Conservation (phyloP, 92 coral and sea anemone genomes). For the Palythoa grandiflora region DNA sequence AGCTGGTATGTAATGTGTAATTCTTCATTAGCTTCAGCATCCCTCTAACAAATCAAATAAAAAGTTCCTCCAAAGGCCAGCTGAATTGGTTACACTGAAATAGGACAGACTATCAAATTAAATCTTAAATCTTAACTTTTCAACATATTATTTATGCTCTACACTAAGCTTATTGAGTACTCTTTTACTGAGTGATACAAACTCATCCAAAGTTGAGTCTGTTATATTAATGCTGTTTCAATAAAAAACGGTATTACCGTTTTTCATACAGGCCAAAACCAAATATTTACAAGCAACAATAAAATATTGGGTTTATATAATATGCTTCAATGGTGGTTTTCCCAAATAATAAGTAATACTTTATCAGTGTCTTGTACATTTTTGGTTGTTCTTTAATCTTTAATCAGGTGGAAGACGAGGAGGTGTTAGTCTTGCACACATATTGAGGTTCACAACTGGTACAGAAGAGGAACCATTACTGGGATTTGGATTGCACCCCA, state of each 20-base stretch:
- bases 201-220: not conserved
- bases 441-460: conserved; percentile 64
- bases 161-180: not conserved
- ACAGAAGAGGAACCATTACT: conserved; percentile 83
- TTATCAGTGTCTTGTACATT: conserved; percentile 14
- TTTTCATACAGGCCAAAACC: conserved; percentile 3
- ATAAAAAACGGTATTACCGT: not conserved
- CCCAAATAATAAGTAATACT: conserved; percentile 5
- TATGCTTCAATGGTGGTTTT: conserved; percentile 17
- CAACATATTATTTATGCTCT: not conserved
- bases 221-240: not conserved
- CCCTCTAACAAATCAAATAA: conserved; percentile 10
- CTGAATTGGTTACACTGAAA: conserved; percentile 7
- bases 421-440: conserved; percentile 25
- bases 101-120: conserved; percentile 10
- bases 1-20: conserved; percentile 68
- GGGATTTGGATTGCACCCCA: conserved; percentile 71
- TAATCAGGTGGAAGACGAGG: conserved; percentile 31
- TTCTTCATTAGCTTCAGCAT: conserved; percentile 18
- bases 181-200: not conserved
- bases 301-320: conserved; percentile 11
- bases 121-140: no score
- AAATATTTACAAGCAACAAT: conserved; percentile 11
- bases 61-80: conserved; percentile 1
- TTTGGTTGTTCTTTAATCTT: conserved; percentile 6